phyloP scores from a whole-genome alignment of 2,888 invertebrate genomes.

The Cynaeus angustus region DNA sequence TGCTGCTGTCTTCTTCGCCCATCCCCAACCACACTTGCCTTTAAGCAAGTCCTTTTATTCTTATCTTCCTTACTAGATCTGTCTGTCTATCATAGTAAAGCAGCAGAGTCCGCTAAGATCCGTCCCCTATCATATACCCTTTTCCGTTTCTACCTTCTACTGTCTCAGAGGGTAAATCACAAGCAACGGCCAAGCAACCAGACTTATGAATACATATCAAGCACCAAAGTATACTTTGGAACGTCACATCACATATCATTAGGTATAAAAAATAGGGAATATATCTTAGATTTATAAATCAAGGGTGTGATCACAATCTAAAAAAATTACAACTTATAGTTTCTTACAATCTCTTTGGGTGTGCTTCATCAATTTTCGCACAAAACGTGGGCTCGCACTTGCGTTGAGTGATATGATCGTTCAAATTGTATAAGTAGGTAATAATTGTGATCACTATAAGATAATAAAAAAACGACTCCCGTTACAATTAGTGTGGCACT shows the following conservation, averaged over 20 bases:
- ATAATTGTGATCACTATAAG: conserved; percentile 60
- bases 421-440: conserved; percentile 58
- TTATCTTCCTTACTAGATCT: conserved; percentile 67
- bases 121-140: conserved; percentile 59
- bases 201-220: conserved; percentile 69
- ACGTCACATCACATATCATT: conserved; percentile 64
- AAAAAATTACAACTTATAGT: conserved; percentile 56
- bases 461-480: conserved; percentile 62
- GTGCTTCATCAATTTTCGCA: conserved; percentile 61
- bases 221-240: conserved; percentile 64
- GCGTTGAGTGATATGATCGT: conserved; percentile 59
- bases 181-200: conserved; percentile 64
- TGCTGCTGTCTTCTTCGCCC: conserved; percentile 80
- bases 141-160: conserved; percentile 52
- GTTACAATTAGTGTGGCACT: conserved; percentile 68
- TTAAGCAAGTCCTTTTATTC: conserved; percentile 84
- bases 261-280: conserved; percentile 48
- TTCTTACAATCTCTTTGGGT: conserved; percentile 64
- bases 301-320: conserved; percentile 57
- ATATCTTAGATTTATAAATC: conserved; percentile 58
- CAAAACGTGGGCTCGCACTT: conserved; percentile 49
- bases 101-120: conserved; percentile 70
- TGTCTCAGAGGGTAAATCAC: conserved; percentile 65
- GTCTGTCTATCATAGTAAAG: conserved; percentile 59
- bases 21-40: conserved; percentile 78